Evolutionary conservation across 1,140 invertebrate genomes (phyloP).

Genomic region (Drosophila sp.): DNA sequence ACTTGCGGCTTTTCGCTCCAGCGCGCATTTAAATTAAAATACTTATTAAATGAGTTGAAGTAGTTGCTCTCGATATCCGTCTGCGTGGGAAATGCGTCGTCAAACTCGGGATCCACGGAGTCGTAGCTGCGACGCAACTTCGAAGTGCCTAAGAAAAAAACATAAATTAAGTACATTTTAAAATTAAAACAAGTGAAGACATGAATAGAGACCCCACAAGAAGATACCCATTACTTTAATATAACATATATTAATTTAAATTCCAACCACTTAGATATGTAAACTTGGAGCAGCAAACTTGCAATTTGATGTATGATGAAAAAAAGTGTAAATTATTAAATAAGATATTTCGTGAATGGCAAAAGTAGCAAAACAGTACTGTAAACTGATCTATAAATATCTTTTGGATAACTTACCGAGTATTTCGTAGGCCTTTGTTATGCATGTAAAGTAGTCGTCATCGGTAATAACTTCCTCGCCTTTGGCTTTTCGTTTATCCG

Average conservation of each 20-base stretch:
- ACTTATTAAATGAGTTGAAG: conserved; percentile 91
- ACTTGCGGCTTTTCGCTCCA: conserved; percentile 97
- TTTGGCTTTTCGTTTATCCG: conserved; percentile 96
- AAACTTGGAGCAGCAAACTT: no score
- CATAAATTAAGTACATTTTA: neutral
- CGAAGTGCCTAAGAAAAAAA: conserved; percentile 88
- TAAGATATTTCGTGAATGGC: neutral
- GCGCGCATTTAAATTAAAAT: conserved; percentile 94
- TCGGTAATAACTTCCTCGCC: conserved; percentile 93
- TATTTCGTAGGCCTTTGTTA: conserved; percentile 97
- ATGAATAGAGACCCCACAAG: no score
- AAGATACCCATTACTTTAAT: no score
- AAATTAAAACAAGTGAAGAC: neutral
- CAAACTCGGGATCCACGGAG: conserved; percentile 97
- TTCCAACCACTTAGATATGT: no score
- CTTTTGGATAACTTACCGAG: conserved; percentile 62
- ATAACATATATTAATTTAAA: no score
- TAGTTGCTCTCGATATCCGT: conserved; percentile 93
- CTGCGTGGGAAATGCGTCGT: conserved; percentile 92
- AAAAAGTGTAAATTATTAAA: neutral
- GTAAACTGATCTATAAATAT: neutral
- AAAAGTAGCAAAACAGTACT: neutral
- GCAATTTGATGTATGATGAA: neutral
- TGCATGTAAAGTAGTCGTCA: conserved; percentile 99
- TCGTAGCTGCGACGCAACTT: conserved; percentile 95